Base-by-base conservation (phyloP, 2,113 vertebrate genomes). In the Nothocercus nigrocapillus region DNA sequence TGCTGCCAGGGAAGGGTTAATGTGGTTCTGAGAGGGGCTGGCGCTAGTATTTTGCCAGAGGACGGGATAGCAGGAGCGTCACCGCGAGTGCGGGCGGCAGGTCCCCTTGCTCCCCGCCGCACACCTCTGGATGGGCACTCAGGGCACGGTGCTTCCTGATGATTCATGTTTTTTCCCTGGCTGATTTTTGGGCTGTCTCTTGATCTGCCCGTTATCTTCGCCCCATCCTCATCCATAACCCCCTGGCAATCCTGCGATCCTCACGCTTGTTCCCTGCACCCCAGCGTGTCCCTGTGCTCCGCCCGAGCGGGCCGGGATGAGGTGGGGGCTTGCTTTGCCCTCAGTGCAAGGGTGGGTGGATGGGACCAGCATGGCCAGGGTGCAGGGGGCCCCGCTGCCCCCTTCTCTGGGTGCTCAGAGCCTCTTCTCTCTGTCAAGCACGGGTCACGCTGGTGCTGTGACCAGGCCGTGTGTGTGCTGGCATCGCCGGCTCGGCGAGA, bases 401-500 rank as follows among this genome's bases (percentile, higher is more conserved):
- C 18, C 38, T 3, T 3, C 10, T 40, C 7, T 1, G 12, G 59
- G 40, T 74, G 30, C 86, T 77, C 81, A 73, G 40, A 91, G 40
- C 40, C 1, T 0, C 0, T 1, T 56, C 47, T 90, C 0, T 0
- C 40, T 0, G 0, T 14, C 0, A 6, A 81, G 47, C 45, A 22
- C 6, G 10, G 56, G 66, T 94, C 81, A 70, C 67, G 62, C 74
- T 79, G 77, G 30, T 91, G 91, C 77, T 0, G 10, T 69, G 72
- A 64, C 38, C 10, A 8, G 30, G 54, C 64, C 3, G 12, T 89
- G 74, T 4, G 10, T 85, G 70, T 0, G 9, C 82, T 91, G 87
- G 82, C 86, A 89, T 54, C 1, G 2, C 59, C 0, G 0, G 30
- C 78, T 8, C 9, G 9, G 44, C 56, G 54, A 89, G 89, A 89